Evolutionary conservation across 1,140 invertebrate species (phyloP), one percentile per base, ranked within the genome.

Genomic region (Camponotus floridanus): DNA sequence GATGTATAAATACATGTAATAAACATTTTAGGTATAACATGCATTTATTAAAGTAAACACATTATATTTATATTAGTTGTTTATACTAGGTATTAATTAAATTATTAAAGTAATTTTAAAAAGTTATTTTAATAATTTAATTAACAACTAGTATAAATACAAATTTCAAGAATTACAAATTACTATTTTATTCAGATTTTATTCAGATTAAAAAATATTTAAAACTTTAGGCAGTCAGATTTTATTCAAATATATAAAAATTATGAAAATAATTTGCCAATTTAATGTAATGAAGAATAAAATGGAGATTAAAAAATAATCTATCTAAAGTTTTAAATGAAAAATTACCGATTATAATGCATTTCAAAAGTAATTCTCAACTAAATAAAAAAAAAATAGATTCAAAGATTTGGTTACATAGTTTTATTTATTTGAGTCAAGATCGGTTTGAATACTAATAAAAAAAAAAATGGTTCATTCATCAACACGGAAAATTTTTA

Each of bases 1-100:
- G 36, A 71, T 70, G 31, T 61, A 74, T 73, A 51, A 85, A 79
- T 62, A 48, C 11, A 11, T 62, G 62, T 51, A 45, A 51, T 15
- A 79, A 21, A 26, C n/a, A 26, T 39, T 39, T 62, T 7, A 76
- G 7, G 1, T 2, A 55, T 76, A 39, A 33, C 5, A 7, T n/a
- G 7, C 9, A 48, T 8, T 21, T 33, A n/a, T 76, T 7, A 21
- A 39, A 31, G 57, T 26, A 26, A 0, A 26, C 36, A 36, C 13
- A 51, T n/a, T 31, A 71, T 78, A 26, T 26, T 26, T 26, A 26
- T 26, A 26, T 26, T 26, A 26, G 26, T 26, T 26, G 26, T 26
- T 26, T 26, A 26, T 26, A 26, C 26, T 65, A 51, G 7, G 36
- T 61, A 45, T 45, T 45, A 76, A 36, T 31, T 31, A 55, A 15